Percentiles rank a stretch among this genome's conserved stretches.
These are phyloP conservation scores for Lytechinus pictus DNA, from an alignment of 35 echinoderm and acorn worm genomes.

Conservation along the genomic window DNA sequence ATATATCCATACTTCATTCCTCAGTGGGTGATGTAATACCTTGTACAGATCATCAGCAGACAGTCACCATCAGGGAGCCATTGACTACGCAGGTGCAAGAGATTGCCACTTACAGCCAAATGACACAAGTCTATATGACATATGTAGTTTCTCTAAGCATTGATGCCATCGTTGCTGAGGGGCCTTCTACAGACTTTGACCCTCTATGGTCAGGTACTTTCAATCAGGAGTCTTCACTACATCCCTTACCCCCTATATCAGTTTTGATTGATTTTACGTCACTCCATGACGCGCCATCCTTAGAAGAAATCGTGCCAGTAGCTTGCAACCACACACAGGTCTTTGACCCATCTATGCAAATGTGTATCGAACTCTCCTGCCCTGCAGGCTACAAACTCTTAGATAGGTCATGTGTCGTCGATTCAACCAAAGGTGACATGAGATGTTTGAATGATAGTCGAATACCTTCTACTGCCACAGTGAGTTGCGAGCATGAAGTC, in stretches of 20 bases:
- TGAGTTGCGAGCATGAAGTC: not conserved
- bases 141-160: no score
- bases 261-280: constrained; percentile 6
- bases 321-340: not conserved
- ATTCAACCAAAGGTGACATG: no score
- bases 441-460: not conserved
- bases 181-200: no score
- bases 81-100: not conserved
- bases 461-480: not conserved
- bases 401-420: not conserved
- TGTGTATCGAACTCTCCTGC: not conserved
- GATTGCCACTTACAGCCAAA: not conserved
- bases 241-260: not conserved
- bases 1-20: not conserved
- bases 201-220: no score
- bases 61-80: not conserved
- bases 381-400: not conserved
- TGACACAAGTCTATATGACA: no score
- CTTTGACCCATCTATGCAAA: not conserved
- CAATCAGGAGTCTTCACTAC: no score
- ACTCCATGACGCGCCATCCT: not conserved
- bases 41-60: not conserved
- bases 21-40: not conserved
- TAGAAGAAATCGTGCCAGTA: not conserved
- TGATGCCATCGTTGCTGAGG: no score